Percentiles rank a stretch among this genome's conserved stretches.
Evolutionary conservation across 2,113 vertebrate species (phyloP).

Genomic region (Thomomys bottae): DNA sequence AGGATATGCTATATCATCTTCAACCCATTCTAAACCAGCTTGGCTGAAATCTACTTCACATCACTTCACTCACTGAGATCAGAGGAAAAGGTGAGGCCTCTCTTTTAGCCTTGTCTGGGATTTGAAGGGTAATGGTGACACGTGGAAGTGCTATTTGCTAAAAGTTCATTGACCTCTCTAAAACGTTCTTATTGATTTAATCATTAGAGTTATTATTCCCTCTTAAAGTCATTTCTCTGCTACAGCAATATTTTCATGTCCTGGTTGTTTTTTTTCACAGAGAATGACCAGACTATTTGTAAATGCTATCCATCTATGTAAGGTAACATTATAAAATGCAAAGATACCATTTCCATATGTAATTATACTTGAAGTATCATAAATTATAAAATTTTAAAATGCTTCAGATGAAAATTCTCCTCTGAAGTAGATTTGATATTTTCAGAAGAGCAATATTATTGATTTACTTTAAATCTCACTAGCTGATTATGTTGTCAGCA

Average conservation of each 20-base stretch:
- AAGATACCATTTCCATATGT: background rate
- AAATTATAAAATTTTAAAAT: background rate
- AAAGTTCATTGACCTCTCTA: slow-evolving; percentile 48
- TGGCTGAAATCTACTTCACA: background rate
- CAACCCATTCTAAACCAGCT: background rate
- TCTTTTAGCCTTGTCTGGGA: background rate
- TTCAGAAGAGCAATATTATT: background rate
- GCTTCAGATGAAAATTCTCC: background rate
- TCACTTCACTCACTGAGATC: background rate
- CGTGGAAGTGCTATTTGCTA: background rate
- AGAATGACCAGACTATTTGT: background rate
- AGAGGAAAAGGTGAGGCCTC: background rate
- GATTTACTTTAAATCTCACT: background rate
- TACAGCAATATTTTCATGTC: background rate
- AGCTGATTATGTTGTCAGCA: background rate
- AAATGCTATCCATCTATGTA: background rate
- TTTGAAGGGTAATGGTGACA: slow-evolving; percentile 8
- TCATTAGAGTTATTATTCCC: slow-evolving; percentile 42
- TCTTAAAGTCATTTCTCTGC: slow-evolving; percentile 36
- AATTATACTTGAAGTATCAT: background rate
- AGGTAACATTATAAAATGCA: background rate
- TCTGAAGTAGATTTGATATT: background rate
- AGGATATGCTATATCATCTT: background rate
- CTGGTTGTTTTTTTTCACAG: background rate
- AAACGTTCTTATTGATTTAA: slow-evolving; percentile 62